A percentile compares a stretch with the other conserved stretches of the same genome.
These are phyloP conservation scores for Hemitrygon akajei DNA, from an alignment of 2,797 vertebrate species.

Conservation along the genomic window DNA sequence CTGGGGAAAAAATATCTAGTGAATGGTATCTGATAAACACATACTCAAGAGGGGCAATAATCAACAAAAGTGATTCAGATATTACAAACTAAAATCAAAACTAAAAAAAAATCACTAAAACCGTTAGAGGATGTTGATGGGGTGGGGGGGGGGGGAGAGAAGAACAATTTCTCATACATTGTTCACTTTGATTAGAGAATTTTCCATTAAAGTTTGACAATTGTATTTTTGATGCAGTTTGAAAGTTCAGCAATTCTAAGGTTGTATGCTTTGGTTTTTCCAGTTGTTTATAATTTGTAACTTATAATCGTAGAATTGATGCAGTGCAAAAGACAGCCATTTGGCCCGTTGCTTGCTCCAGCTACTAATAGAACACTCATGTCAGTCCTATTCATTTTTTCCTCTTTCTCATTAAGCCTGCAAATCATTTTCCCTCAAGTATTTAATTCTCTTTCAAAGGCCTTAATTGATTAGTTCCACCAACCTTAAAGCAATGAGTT, in stretches of 20 bases:
- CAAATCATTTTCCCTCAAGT: too few relatives aligned
- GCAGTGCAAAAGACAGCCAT: too few relatives aligned
- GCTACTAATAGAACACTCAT: too few relatives aligned
- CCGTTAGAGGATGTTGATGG: neutral
- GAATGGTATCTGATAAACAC: neutral
- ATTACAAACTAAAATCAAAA: slow-evolving; percentile 9
- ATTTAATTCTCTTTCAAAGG: too few relatives aligned
- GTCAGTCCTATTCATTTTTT: too few relatives aligned
- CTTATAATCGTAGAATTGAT: neutral
- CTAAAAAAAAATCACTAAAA: neutral
- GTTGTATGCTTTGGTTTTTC: neutral
- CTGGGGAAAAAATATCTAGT: neutral
- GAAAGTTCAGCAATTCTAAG: neutral
- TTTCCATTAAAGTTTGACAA: neutral
- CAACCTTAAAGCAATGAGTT: too few relatives aligned
- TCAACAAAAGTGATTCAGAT: neutral
- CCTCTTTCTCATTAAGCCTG: too few relatives aligned
- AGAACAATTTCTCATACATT: neutral
- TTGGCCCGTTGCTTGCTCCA: too few relatives aligned
- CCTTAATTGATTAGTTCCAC: too few relatives aligned
- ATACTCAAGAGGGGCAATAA: neutral
- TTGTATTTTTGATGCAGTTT: neutral
- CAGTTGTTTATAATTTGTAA: neutral
- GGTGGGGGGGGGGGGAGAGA: too few relatives aligned
- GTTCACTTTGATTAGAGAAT: neutral